Conservation (phyloP, 2,113 vertebrate species). For the Brachypodius melanocephalos region DNA sequence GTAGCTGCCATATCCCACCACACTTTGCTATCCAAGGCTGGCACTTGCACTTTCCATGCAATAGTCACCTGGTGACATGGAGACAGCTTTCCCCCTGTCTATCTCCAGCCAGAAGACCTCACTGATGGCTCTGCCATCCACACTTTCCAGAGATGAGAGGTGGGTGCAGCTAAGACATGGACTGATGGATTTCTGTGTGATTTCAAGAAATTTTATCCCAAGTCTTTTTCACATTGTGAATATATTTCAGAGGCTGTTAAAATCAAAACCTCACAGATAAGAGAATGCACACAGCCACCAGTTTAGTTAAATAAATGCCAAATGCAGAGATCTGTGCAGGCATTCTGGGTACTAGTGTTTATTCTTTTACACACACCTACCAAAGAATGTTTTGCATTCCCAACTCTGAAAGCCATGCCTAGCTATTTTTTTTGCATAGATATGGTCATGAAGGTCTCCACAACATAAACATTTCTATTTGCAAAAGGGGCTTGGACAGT, state of each 20-base stretch:
- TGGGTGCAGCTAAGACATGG: fast-evolving
- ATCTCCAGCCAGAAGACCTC: neutral
- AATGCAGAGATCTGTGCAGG: neutral
- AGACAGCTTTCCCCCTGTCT: neutral
- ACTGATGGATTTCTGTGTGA: fast-evolving
- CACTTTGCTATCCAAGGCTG: neutral
- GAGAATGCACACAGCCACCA: neutral
- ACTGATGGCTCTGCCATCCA: neutral
- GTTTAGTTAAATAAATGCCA: neutral
- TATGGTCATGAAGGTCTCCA: neutral
- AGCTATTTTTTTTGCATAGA: neutral
- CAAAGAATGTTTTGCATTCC: neutral
- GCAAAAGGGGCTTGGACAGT: neutral
- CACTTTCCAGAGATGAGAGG: neutral
- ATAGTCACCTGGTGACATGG: neutral
- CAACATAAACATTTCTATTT: neutral
- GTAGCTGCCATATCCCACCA: neutral
- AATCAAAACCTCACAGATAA: neutral
- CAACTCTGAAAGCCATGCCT: neutral
- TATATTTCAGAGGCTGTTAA: neutral
- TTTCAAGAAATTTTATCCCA: neutral
- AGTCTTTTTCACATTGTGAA: neutral
- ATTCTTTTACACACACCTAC: neutral
- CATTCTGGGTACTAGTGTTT: neutral
- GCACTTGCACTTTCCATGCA: neutral